A percentile compares a stretch with the other conserved stretches of the same genome.
phyloP scores from a whole-genome alignment of 2,888 invertebrate species.

The Theretra japonica region DNA sequence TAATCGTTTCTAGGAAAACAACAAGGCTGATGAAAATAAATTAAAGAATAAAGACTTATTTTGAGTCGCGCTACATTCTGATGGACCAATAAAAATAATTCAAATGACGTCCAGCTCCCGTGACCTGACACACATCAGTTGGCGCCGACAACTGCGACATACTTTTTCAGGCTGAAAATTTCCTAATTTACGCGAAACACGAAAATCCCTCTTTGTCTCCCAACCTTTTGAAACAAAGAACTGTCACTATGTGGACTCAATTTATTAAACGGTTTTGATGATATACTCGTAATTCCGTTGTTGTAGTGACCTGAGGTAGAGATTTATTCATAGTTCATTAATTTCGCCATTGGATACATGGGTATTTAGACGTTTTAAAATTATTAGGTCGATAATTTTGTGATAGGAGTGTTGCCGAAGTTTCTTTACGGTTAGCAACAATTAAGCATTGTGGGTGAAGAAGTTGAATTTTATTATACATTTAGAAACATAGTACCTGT shows the following conservation, averaged over 20 bases:
- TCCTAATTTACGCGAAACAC: conserved; percentile 47
- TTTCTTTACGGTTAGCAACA: too few relatives aligned
- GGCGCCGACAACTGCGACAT: conserved; percentile 72
- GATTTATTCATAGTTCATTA: too few relatives aligned
- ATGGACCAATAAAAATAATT: conserved; percentile 73
- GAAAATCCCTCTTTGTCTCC: conserved; percentile 32
- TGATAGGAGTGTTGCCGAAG: too few relatives aligned
- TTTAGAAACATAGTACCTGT: too few relatives aligned
- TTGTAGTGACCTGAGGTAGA: too few relatives aligned
- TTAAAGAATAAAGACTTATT: conserved; percentile 40
- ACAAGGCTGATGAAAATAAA: conserved; percentile 31
- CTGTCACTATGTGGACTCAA: neutral
- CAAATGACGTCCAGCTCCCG: conserved; percentile 62
- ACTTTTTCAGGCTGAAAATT: conserved; percentile 63
- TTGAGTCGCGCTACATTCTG: conserved; percentile 50
- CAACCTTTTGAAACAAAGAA: conserved; percentile 9
- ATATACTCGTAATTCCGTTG: too few relatives aligned
- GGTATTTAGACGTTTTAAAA: too few relatives aligned
- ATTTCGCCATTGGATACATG: too few relatives aligned
- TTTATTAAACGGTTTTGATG: neutral
- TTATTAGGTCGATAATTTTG: too few relatives aligned
- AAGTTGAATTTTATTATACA: too few relatives aligned
- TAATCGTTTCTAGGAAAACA: neutral
- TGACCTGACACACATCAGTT: conserved; percentile 72
- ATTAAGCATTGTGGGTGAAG: too few relatives aligned